phyloP scores from a whole-genome alignment of 2,797 vertebrate species.

The Hypotaenidia philippensis region DNA sequence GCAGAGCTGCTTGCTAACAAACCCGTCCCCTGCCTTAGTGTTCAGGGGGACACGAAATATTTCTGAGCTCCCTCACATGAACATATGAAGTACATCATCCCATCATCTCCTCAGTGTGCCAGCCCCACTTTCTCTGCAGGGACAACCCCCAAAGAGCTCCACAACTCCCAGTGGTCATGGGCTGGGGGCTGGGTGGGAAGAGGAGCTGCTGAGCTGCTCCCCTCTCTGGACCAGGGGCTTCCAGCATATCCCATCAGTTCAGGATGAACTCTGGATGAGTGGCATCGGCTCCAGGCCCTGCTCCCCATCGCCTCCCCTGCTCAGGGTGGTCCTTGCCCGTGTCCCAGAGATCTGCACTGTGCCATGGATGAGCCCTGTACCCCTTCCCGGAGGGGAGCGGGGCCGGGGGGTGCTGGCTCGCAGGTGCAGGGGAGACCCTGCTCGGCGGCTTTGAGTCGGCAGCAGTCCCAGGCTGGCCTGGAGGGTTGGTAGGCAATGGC shows the following conservation, averaged over 20 bases:
- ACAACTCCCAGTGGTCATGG: rapidly evolving
- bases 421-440: neutral
- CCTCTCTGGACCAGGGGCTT: rapidly evolving
- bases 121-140: rapidly evolving
- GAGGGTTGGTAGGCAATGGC: neutral
- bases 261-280: neutral
- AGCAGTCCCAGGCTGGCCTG: neutral
- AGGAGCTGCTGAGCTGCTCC: neutral
- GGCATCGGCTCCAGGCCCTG: neutral
- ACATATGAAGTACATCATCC: rapidly evolving
- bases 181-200: neutral
- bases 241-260: neutral
- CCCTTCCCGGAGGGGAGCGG: neutral
- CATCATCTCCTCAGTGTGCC: neutral
- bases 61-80: too few species aligned
- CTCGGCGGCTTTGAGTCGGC: neutral
- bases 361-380: neutral
- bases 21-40: rapidly evolving
- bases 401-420: neutral
- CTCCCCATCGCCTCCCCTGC: neutral
- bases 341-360: rapidly evolving
- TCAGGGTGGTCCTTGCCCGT: rapidly evolving
- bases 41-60: neutral
- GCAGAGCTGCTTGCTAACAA: neutral
- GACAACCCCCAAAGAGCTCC: neutral